Percentiles rank a stretch among this genome's conserved stretches.
phyloP scores from a whole-genome alignment of 2,797 vertebrate genomes.

The Tadarida brasiliensis region DNA sequence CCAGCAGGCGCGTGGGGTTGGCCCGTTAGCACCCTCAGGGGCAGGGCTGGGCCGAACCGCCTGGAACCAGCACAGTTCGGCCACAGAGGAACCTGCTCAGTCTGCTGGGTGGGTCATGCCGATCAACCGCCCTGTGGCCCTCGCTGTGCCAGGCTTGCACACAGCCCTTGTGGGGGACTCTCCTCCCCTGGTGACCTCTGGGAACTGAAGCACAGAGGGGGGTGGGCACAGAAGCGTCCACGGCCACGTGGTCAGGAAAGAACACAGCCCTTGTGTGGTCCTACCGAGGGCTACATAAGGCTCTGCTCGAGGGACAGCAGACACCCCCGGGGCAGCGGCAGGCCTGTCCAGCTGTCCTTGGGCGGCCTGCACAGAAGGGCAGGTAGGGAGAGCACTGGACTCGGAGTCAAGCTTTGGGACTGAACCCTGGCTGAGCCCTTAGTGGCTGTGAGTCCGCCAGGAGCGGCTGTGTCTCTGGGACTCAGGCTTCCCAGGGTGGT shows the following conservation, averaged over 20 bases:
- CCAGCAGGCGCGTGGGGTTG: accelerated
- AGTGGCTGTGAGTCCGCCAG: background rate
- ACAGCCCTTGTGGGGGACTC: background rate
- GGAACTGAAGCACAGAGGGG: background rate
- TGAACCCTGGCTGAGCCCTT: background rate
- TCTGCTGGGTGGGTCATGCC: background rate
- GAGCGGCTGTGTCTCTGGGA: background rate
- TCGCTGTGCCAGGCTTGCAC: background rate
- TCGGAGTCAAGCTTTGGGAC: background rate
- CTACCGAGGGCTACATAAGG: background rate
- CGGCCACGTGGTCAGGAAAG: background rate
- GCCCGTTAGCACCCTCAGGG: background rate
- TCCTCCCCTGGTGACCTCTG: background rate
- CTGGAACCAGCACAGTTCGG: background rate
- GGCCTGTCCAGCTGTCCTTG: background rate
- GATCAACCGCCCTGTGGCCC: background rate
- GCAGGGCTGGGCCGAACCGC: accelerated
- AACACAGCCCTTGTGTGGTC: background rate
- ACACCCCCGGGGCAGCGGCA: background rate
- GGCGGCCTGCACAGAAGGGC: background rate
- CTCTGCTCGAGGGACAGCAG: background rate
- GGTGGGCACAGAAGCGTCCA: accelerated
- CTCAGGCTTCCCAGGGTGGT: background rate
- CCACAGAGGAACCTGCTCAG: background rate
- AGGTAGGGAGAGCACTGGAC: background rate